Evolutionary conservation across 2,113 vertebrate species (phyloP).

Genomic region (Lonchura striata): DNA sequence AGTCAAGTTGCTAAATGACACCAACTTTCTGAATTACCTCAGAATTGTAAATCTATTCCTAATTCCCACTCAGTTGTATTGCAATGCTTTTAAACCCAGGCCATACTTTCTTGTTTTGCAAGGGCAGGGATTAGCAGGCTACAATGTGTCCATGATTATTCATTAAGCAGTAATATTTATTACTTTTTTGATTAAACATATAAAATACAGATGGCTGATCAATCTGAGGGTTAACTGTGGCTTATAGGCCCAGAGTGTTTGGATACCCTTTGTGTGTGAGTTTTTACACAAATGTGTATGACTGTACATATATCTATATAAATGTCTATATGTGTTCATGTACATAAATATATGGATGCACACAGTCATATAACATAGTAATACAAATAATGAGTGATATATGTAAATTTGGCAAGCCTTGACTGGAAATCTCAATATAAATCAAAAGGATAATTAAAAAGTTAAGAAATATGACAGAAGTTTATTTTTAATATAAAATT

Average conservation of each 20-base stretch:
- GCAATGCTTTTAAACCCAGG: background rate
- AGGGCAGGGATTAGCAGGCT: background rate
- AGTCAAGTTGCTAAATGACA: background rate
- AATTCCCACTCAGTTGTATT: background rate
- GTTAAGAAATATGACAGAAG: background rate
- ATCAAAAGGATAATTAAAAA: conserved; percentile 8
- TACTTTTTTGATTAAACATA: background rate
- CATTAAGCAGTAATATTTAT: background rate
- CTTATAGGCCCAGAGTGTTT: background rate
- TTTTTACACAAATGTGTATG: background rate
- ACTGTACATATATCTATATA: too few relatives aligned
- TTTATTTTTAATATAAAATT: conserved; percentile 5
- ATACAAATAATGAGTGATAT: background rate
- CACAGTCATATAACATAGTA: background rate
- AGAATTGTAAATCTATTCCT: background rate
- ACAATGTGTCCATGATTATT: background rate
- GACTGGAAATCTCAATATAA: background rate
- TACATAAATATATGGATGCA: background rate
- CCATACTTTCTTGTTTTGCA: fast-evolving
- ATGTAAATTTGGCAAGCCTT: background rate
- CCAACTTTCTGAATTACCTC: background rate
- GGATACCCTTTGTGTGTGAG: background rate
- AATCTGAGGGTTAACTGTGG: background rate
- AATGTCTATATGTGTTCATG: background rate
- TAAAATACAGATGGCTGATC: background rate